Percentiles rank a stretch among this genome's conserved stretches.
These are phyloP conservation scores for Imbricaverruca yamaguchii DNA, from an alignment of 2,888 invertebrate species.

Conservation along the genomic window DNA sequence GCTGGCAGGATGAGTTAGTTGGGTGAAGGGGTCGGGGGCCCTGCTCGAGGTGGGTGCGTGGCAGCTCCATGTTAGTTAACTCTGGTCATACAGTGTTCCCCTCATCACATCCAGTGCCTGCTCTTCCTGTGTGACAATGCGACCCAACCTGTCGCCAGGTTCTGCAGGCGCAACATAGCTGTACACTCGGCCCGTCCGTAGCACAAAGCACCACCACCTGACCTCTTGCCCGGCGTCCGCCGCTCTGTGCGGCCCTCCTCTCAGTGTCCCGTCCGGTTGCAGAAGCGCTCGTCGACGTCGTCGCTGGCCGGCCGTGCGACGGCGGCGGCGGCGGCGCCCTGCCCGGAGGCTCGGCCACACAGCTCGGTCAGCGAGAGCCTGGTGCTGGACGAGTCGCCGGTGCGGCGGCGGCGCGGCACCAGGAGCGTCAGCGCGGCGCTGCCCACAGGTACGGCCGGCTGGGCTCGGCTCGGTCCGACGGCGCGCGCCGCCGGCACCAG, in stretches of 20 bases:
- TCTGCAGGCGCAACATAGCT: too few relatives aligned
- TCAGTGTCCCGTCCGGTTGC: not conserved
- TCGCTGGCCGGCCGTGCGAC: not conserved
- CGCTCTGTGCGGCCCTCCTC: not conserved
- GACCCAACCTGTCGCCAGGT: too few relatives aligned
- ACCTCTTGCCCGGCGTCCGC: not conserved
- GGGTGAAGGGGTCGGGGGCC: too few relatives aligned
- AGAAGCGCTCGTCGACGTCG: not conserved
- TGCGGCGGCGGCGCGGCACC: conserved; percentile 1
- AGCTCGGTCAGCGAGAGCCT: not conserved
- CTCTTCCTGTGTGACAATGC: not conserved
- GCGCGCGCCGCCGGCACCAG: not conserved
- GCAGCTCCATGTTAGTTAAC: too few relatives aligned
- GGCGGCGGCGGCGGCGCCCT: not conserved
- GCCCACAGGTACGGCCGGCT: not conserved
- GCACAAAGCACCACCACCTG: not conserved
- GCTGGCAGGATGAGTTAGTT: too few relatives aligned
- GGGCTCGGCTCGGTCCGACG: not conserved
- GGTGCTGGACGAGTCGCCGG: not conserved
- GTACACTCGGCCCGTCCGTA: too few relatives aligned
- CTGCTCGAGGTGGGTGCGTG: too few relatives aligned
- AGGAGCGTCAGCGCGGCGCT: not conserved
- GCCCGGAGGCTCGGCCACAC: not conserved
- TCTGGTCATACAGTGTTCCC: too few relatives aligned
- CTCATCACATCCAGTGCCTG: not conserved